Evolutionary conservation across 2,797 vertebrate species (phyloP), one percentile per base, ranked within the genome.

Genomic region (Malurus splendens): DNA sequence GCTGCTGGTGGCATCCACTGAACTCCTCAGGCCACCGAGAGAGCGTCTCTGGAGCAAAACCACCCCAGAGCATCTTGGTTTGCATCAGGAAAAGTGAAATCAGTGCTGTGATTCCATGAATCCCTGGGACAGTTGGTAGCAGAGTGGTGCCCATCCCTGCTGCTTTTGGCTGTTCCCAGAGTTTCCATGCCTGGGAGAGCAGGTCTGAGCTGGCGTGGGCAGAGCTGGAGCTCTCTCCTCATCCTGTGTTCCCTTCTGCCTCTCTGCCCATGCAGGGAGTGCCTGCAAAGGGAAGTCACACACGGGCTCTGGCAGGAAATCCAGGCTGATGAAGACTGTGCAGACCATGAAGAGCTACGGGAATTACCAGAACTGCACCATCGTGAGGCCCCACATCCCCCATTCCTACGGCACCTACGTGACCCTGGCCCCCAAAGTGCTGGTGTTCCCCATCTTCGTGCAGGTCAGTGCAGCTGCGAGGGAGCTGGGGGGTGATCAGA

Each of bases 401-500:
- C 98, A 98, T 22, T 97, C 95, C 95, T 99, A 99, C 0, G 98
- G 98, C 93, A 97, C 98, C n/a, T 99, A 98, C 0, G 98, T 99
- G 73, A 98, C 98, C 12, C 97, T 98, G 94, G 98, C 98, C 4
- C 98, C 99, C 85, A 99, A 99, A 78, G 98, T 99, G 91, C 98
- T 99, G 57, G 99, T 99, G 80, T 99, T 99, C 95, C 99, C 99
- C 2, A 97, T 99, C 85, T 99, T 98, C 42, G 99, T 99, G 44
- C 99, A 99, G 98, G 99, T 99, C 82, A 95, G 96, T 4, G 19
- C 50, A 38, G 59, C 61, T 54, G 39, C 24, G 2, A 19, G 17
- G 0, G 7, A 20, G 38, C 9, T 24, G 12, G 39, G 6, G 1
- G 1, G 14, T 27, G 6, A 4, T 3, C 48, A 2, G 57, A 30